Conservation (phyloP, 2,888 invertebrate species). For the Eupelmus urozonus region DNA sequence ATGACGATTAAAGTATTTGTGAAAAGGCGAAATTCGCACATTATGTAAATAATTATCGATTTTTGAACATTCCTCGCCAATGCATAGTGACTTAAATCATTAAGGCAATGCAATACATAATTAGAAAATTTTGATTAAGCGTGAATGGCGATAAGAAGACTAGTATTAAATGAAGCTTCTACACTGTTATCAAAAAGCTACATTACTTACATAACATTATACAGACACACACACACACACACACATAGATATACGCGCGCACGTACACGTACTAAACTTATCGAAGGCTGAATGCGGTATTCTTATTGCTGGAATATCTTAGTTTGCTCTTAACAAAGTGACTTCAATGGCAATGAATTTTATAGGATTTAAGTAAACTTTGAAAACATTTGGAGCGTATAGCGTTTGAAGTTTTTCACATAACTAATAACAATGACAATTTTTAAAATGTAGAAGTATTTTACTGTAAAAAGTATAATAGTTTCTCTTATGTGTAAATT, state of each 20-base stretch:
- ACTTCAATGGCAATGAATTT: conserved; percentile 30
- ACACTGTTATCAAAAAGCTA: too few relatives aligned
- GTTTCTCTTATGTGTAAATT: conserved; percentile 5
- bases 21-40: conserved; percentile 4
- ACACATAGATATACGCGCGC: too few relatives aligned
- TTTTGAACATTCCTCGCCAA: conserved; percentile 65
- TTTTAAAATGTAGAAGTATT: conserved; percentile 11
- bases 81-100: conserved; percentile 66
- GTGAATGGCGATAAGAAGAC: conserved; percentile 32
- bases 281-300: conserved; percentile 20
- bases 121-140: conserved; percentile 21
- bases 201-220: not conserved
- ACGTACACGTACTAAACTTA: not conserved
- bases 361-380: not conserved
- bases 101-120: conserved; percentile 34
- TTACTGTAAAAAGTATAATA: conserved; percentile 14
- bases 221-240: not conserved
- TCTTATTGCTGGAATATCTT: not conserved
- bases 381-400: not conserved
- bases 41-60: conserved; percentile 56
- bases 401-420: not conserved
- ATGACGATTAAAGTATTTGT: not conserved
- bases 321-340: conserved; percentile 13
- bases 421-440: not conserved
- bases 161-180: conserved; percentile 38